Base-by-base conservation (phyloP, 2,888 invertebrate genomes). In the Dilophus febrilis region DNA sequence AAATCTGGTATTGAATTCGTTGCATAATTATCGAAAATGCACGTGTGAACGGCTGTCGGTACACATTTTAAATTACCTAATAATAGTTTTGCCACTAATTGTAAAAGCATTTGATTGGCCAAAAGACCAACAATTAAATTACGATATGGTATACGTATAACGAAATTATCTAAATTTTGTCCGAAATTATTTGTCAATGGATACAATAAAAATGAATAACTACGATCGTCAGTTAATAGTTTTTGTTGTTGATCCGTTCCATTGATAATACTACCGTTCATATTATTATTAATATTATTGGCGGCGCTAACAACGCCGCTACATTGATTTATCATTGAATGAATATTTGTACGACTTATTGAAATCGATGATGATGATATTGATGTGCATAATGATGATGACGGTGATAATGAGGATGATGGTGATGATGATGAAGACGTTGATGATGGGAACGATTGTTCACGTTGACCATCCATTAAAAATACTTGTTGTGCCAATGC, bases 31-130 rank as follows among this genome's bases (percentile, higher is more conserved):
- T 62, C 63, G 30, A 61, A 62, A 22, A 62, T 62, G 47, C 61
- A 62, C 1, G 61, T 58, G 38, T 63, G 60, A 2, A 62, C 60
- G 19, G 71, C 71, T 34, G 72, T 59, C 34, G 74, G 60, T 47
- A 76, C 74, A 51, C 70, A 66, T 49, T 72, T 73, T 17, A 79
- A 71, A 3, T 80, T 77, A 53, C 88, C 85, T 31, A 92, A 70
- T 14, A 94, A 65, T 13, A 92, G 68, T 50, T 82, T 84, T 3
- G 88, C 91, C 44, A 92, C 77, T 40, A 90, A 82, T 64, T 92
- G 92, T 27, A 92, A 70, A 39, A 92, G 65, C 71, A 92, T 84
- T 64, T 92, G 91, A 59, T 92, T 91, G 5, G 91, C 87, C 47
- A 92, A 58, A 42, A 94, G 70, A 3, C 91, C 88, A 3, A 92